Percentiles rank a stretch among this genome's conserved stretches.
phyloP scores from a whole-genome alignment of 2,888 invertebrate species.

The Lasioglossum malachurum region DNA sequence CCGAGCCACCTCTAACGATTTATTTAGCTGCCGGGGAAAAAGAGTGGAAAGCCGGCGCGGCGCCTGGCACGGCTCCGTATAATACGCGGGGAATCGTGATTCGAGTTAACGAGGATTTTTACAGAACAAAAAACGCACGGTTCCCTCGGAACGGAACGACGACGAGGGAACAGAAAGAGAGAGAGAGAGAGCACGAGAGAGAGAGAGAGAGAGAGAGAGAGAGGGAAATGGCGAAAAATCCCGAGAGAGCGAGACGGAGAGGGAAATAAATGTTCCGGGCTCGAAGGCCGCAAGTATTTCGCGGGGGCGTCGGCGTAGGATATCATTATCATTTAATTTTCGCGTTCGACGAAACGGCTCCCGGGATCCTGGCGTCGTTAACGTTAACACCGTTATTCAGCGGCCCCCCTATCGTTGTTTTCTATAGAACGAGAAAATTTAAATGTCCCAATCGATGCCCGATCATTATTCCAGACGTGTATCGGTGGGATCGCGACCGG shows the following conservation, averaged over 20 bases:
- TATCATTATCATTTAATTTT: conserved; percentile 83
- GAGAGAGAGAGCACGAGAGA: no score
- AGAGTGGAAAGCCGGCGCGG: conserved; percentile 44
- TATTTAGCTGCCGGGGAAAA: conserved; percentile 59
- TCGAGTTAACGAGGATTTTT: conserved; percentile 67
- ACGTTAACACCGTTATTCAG: conserved; percentile 60
- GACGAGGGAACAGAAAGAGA: conserved; percentile 29
- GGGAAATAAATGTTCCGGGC: conserved; percentile 56
- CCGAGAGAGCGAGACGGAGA: conserved; percentile 19
- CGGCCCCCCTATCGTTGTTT: conserved; percentile 52
- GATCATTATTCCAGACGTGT: conserved; percentile 70
- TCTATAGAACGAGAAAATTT: conserved; percentile 67
- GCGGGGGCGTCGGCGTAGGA: conserved; percentile 57
- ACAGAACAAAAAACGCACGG: conserved; percentile 48
- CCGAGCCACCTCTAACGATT: conserved; percentile 57
- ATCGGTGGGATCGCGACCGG: conserved; percentile 24
- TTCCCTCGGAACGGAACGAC: conserved; percentile 7
- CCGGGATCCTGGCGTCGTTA: conserved; percentile 74
- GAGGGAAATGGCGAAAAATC: conserved; percentile 5
- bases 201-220: not conserved
- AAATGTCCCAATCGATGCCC: conserved; percentile 69
- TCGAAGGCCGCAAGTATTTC: conserved; percentile 58
- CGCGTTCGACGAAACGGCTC: conserved; percentile 65
- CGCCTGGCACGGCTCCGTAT: conserved; percentile 18
- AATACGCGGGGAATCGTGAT: conserved; percentile 49